Percentiles rank a stretch among this genome's conserved stretches.
These are phyloP conservation scores for Acanthosepion lycidas DNA, from an alignment of 2,888 invertebrate genomes.

Conservation along the genomic window DNA sequence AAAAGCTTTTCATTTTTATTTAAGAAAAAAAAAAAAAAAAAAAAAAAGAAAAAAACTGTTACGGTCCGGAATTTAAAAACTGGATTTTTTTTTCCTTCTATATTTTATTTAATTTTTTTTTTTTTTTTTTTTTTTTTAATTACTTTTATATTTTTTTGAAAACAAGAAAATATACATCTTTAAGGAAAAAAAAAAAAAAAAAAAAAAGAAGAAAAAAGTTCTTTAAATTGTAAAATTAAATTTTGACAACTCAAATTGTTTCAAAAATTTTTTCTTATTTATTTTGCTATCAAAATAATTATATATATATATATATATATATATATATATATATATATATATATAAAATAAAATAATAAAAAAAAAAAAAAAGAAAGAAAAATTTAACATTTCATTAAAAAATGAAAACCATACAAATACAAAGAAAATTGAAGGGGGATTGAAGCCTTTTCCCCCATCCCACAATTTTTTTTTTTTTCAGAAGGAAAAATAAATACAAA, in stretches of 20 bases:
- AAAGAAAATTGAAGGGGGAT: neutral
- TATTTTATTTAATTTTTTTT: neutral
- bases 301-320: neutral
- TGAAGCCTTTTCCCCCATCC: neutral
- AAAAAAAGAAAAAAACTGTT: neutral
- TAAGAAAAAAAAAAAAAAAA: neutral
- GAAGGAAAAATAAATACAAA: neutral
- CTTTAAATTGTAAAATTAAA: neutral
- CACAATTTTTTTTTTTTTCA: too few relatives aligned
- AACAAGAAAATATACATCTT: slow-evolving; percentile 33
- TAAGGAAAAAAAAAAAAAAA: neutral
- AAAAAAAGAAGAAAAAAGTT: neutral
- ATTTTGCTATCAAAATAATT: neutral
- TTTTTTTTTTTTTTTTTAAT: neutral
- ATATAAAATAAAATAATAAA: too few relatives aligned
- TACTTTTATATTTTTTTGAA: neutral
- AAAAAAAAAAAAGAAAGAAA: neutral
- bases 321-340: too few relatives aligned
- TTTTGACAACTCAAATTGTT: neutral
- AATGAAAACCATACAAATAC: neutral
- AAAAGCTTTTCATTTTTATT: neutral
- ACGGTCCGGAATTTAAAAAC: neutral
- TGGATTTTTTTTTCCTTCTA: neutral
- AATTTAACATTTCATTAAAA: neutral
- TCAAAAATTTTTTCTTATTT: neutral